Conservation (phyloP, 1,140 invertebrate genomes). For the Paramacrobiotus metropolitanus region DNA sequence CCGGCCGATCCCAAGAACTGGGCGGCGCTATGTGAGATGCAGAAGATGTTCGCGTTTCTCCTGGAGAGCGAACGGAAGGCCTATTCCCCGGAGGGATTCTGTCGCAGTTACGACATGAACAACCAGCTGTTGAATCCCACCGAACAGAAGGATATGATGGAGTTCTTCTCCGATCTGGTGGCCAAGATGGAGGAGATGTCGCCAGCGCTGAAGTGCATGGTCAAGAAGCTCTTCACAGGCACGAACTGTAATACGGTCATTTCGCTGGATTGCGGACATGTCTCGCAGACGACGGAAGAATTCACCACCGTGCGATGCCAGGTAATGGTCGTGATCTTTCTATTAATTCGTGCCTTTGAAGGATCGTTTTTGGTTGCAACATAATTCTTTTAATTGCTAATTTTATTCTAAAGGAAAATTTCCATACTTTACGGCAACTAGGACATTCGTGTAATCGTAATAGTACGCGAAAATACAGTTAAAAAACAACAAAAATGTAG, state of each 20-base stretch:
- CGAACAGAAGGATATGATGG: constrained; percentile 93
- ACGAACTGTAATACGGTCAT: constrained; percentile 82
- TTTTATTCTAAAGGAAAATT: too few species aligned
- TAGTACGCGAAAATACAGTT: too few species aligned
- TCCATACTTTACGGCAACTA: too few species aligned
- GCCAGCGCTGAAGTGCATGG: constrained; percentile 58
- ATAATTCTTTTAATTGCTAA: too few species aligned
- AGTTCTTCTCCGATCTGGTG: constrained; percentile 87
- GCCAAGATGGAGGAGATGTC: constrained; percentile 90
- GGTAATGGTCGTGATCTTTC: too few species aligned
- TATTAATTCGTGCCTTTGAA: too few species aligned
- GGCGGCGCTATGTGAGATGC: constrained; percentile 51
- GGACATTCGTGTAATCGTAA: too few species aligned
- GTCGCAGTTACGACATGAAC: constrained; percentile 89
- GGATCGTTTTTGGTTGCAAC: too few species aligned
- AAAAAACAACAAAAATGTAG: too few species aligned
- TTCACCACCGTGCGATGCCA: constrained; percentile 87
- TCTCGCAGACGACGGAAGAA: constrained; percentile 73
- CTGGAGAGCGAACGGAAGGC: constrained; percentile 78
- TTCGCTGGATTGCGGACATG: constrained; percentile 73
- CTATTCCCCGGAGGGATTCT: constrained; percentile 79
- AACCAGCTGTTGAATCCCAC: constrained; percentile 80
- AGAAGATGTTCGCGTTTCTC: constrained; percentile 83
- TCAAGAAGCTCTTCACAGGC: constrained; percentile 74
- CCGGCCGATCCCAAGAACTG: neutral